Base-by-base conservation (phyloP, 2,113 vertebrate genomes). In the Syrmaticus mikado region DNA sequence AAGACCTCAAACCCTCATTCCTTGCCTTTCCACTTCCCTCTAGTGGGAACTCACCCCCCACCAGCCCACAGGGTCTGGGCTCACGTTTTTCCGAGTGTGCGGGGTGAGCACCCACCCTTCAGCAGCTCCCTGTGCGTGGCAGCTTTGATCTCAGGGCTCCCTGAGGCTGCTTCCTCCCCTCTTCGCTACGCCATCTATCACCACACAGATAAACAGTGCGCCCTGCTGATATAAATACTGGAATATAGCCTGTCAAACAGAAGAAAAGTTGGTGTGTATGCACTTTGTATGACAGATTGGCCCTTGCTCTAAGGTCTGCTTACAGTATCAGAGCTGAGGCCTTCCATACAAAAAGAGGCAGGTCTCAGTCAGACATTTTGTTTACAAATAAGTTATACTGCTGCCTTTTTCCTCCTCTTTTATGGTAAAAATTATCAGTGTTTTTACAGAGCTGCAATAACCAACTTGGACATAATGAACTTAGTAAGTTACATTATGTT, bases 11-110 rank as follows among this genome's bases (percentile, higher is more conserved):
- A 16, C 14, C 24, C 22, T 77, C 43, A 30, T 24, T 8, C 7
- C 27, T 34, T 0, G 10, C 46, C 77, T 82, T 89, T 72, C 74
- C 28, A 6, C 24, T 52, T 79, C 32, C 30, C 17, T 65, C 38
- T 75, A 68, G 72, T n/a, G 40, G 32, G 81, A 75, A 82, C 75
- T 78, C 57, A 58, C 21, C n/a, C 45, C 10, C 17, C 16, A 43
- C 0, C 2, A 80, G 60, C 40, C 22, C 20, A 0, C 2, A 2
- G 2, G n/a, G 10, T 62, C 57, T 0, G 0, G 46, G 38, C 52
- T 48, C 34, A 34, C 13, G 3, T 28, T 72, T 74, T 78, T 25
- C 13, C 0, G 0, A 22, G 25, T 25, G n/a, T 48, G 45, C 58
- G 38, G 60, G 65, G 77, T 32, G 22, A 82, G 45, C 32, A 82